Evolutionary conservation across 1,140 invertebrate species (phyloP), one percentile per base, ranked within the genome.

Genomic region (Panagrolaimus sp.): DNA sequence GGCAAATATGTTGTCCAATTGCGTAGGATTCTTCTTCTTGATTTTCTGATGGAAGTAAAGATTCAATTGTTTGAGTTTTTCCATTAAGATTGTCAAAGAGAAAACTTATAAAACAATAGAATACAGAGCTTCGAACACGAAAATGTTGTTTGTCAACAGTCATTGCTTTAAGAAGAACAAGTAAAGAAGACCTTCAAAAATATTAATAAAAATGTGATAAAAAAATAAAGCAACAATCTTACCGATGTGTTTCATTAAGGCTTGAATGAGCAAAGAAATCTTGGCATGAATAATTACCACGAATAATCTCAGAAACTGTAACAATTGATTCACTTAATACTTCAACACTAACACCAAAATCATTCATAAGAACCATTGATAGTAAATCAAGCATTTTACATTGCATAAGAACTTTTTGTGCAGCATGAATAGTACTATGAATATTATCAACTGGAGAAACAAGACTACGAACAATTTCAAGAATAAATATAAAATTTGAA

Each of bases 101-200:
- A 82, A 91, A 98, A 83, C 91, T 96, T 85, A 98, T 89, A 83
- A 98, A 96, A 82, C 93, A 96, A 83, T 98, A 98, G 0, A 98
- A 87, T 9, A 97, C 93, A 0, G 96, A 90, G 85, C 92, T 95
- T 65, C 94, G 88, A 64, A 98, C 84, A 9, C 88, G 84, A 82
- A 98, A 91, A 13, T 92, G 90, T 83, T 98, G 96, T 82, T 96
- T 96, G 79, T 98, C 95, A 84, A 96, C 96, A 2, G 98, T 92
- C 93, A 99, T 97, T 0, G 93, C 96, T 90, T 97, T 93, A 11
- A 99, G 84, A 9, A 99, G 85, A 48, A 98, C 90, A 0, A 98
- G 90, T 61, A 98, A 90, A 0, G 91, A 92, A 1, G 95, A 91
- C 62, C 89, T 90, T 74, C 44, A 84, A 83, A 42, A 20, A 9